Conservation (phyloP, 2,888 invertebrate species). For the Amorpha juglandis region DNA sequence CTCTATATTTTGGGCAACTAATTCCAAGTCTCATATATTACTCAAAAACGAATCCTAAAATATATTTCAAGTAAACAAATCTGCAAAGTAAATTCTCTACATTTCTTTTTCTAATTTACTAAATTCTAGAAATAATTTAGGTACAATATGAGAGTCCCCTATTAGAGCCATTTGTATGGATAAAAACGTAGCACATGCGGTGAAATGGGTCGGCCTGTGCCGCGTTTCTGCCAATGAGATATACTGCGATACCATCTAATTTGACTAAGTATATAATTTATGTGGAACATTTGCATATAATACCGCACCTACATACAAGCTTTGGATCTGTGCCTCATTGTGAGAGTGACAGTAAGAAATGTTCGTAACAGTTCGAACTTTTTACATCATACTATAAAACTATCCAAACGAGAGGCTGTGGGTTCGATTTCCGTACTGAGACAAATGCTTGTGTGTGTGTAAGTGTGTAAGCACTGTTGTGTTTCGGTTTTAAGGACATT, state of each 20-base stretch:
- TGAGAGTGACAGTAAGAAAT: background rate
- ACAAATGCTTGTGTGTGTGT: no score
- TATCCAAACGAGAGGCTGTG: no score
- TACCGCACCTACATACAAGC: slow-evolving; percentile 8
- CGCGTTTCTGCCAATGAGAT: slow-evolving; percentile 31
- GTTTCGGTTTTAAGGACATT: no score
- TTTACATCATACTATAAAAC: background rate
- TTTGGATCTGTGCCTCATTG: background rate
- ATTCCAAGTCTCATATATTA: no score
- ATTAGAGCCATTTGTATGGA: slow-evolving; percentile 17
- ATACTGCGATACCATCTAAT: slow-evolving; percentile 44
- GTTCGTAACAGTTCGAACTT: background rate
- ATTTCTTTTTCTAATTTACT: background rate
- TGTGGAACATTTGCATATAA: slow-evolving; percentile 24
- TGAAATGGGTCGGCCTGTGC: slow-evolving; percentile 21
- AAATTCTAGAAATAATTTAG: background rate
- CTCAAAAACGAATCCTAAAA: background rate
- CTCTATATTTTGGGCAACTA: no score
- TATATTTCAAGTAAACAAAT: background rate
- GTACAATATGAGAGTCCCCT: background rate
- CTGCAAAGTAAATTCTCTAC: background rate
- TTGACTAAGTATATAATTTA: slow-evolving; percentile 43
- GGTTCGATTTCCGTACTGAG: no score
- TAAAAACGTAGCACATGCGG: background rate
- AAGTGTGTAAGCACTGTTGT: no score